Percentiles rank a stretch among this genome's conserved stretches.
These are phyloP conservation scores for Illadopsis cleaveri DNA, from an alignment of 2,113 vertebrate genomes.

Conservation along the genomic window DNA sequence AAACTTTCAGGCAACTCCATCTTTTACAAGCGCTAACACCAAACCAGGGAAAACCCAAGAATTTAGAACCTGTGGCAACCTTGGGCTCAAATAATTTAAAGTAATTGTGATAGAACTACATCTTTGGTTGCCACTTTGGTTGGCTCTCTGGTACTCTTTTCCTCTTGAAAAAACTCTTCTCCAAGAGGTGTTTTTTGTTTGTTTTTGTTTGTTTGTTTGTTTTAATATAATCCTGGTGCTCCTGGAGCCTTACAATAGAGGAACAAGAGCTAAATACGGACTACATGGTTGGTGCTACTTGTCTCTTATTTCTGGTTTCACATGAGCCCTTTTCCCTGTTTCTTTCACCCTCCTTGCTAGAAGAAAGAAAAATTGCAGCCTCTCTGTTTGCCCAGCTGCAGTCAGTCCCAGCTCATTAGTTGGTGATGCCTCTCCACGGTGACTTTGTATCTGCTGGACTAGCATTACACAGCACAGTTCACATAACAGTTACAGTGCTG, in stretches of 20 bases:
- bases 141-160: neutral
- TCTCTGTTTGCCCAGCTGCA: neutral
- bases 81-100: neutral
- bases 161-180: neutral
- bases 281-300: neutral
- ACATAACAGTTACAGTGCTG: neutral
- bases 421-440: neutral
- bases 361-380: neutral
- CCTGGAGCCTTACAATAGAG: neutral
- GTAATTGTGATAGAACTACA: neutral
- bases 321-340: neutral
- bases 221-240: neutral
- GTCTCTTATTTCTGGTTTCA: neutral
- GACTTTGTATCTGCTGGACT: neutral
- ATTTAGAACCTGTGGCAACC: neutral
- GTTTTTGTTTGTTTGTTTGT: no score
- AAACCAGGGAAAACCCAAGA: neutral
- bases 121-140: neutral
- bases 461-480: neutral
- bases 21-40: neutral
- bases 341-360: neutral
- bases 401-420: neutral
- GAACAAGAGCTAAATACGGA: neutral
- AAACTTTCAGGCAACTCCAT: neutral
- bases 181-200: no score